Evolutionary conservation across 2,797 vertebrate genomes (phyloP).

Genomic region (Falco naumanni): DNA sequence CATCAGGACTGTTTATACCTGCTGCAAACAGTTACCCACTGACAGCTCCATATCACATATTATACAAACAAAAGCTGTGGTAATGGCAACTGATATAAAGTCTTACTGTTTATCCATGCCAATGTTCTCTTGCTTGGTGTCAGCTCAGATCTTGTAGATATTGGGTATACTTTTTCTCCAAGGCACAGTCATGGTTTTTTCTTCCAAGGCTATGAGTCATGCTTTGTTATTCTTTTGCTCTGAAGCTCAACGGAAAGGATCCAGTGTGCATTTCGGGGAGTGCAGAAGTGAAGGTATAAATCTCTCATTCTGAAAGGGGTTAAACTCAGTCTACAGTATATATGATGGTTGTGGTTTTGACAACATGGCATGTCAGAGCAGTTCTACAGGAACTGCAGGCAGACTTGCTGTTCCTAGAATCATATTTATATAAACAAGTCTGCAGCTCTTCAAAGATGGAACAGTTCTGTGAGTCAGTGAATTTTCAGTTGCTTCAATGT

Average conservation of each 20-base stretch:
- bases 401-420: not conserved
- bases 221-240: not conserved
- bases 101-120: not conserved
- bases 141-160: not conserved
- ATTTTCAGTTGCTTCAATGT: not conserved
- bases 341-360: not conserved
- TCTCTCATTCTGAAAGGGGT: not conserved
- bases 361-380: not conserved
- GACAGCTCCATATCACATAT: not conserved
- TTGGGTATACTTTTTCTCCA: not conserved
- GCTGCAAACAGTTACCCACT: not conserved
- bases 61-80: not conserved
- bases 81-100: not conserved
- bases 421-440: not conserved
- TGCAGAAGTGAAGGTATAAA: not conserved
- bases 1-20: not conserved
- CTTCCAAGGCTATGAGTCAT: not conserved
- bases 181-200: not conserved
- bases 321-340: not conserved
- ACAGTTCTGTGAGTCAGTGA: not conserved
- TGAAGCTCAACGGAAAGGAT: not conserved
- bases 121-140: not conserved
- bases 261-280: not conserved
- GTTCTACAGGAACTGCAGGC: not conserved
- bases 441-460: not conserved